Base-by-base conservation (phyloP, 2,888 invertebrate species). In the Aporophyla lueneburgensis region DNA sequence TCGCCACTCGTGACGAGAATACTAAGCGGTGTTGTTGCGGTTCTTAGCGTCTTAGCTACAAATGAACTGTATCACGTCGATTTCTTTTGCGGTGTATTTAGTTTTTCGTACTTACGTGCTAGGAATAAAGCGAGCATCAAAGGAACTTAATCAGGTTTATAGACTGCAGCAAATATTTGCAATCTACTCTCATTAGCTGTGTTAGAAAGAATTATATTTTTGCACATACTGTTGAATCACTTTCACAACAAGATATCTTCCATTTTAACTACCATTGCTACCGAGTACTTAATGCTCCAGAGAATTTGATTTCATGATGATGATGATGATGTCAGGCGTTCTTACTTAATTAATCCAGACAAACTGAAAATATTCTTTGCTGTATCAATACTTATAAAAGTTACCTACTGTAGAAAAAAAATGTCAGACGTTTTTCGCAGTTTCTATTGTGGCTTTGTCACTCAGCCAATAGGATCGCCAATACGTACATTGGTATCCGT, bases 51-150 rank as follows among this genome's bases (percentile, higher is more conserved):
- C 62, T 81, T 61, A 70, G 49, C 68, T 59, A 68, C 71, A 68
- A 86, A 78, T 78, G 53, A 78, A 72, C 59, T 62, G 72, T 58
- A 85, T 63, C 67, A 58, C 61, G 46, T 62, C 19, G 1, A 72
- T 75, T 75, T 82, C 78, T 72, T 75, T 69, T 77, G 74, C 69
- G 40, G 40, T 71, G 33, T 71, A 63, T 58, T 78, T 68, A 75
- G 83, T 69, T 79, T 76, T 63, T 70, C 40, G 16, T 58, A 59
- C 27, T 53, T 78, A 68, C 73, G 69, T 79, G 62, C n/a, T 56
- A 46, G 21, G 62, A 74, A 78, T 74, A 65, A 40, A 66, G 61
- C 33, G 12, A 69, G 21, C 24, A 69, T 66, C 49, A 59, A 43
- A 72, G 40, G 9, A 67, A n/a, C 27, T 53, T 68, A 68, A 78